Evolutionary conservation across 1,140 invertebrate species (phyloP), one percentile per base, ranked within the genome.

Genomic region (Drosophila burlai): DNA sequence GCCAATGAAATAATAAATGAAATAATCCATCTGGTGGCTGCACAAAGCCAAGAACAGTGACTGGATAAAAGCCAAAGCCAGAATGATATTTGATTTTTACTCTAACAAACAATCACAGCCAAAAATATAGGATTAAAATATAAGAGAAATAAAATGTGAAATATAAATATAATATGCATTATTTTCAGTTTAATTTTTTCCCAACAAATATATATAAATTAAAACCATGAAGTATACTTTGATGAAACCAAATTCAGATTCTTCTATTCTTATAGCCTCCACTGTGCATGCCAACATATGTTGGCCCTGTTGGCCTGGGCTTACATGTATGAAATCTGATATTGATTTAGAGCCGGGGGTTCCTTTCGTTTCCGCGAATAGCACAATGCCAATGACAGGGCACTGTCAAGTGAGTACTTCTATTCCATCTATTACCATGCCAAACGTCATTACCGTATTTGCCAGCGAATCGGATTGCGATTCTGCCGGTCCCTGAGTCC

Each of bases 351-450:
- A 38, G n/a, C 40, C 55, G 24, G 29, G 54, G 31, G 34, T 55
- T 54, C 31, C 34, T 16, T 60, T 72, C 29, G 66, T 47, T 57
- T 45, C 55, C 67, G 67, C 55, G 54, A 50, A 54, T 43, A 69
- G 26, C 49, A 29, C 42, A 50, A 60, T 72, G 54, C 67, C 45
- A 72, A 50, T 60, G 69, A 73, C 69, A 73, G 55, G n/a, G 31
- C 54, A 15, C 45, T 36, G 68, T 29, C 67, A 73, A 73, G 67
- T 72, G 54, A 60, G 69, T 50, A 18, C 69, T 73, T n/a, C 36
- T 21, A 38, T 60, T 34, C 55, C n/a, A 46, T 29, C 45, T 47
- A 52, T 43, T 21, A 38, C 47, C 55, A 50, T 49, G 26, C 43
- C 38, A 38, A 65, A 54, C 49, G 66, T 55, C 64, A 71, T 67